Percentiles rank a stretch among this genome's conserved stretches.
Evolutionary conservation across 2,113 vertebrate species (phyloP).

Genomic region (Crypturellus undulatus): DNA sequence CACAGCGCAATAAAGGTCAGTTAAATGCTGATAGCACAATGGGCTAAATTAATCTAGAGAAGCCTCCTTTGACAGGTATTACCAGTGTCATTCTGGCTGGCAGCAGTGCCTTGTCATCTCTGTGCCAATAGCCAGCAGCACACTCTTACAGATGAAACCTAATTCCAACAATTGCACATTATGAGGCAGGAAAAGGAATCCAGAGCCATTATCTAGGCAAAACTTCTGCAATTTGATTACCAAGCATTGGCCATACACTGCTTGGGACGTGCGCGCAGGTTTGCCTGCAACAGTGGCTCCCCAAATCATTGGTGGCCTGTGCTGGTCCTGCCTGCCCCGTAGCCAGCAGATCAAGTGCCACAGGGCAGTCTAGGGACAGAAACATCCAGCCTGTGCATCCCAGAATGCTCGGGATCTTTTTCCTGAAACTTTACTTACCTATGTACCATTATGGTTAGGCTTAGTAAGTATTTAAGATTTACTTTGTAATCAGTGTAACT

Average conservation of each 20-base stretch:
- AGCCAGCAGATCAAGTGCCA: background rate
- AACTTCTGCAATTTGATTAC: background rate
- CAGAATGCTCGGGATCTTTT: background rate
- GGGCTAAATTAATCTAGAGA: background rate
- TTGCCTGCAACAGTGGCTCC: background rate
- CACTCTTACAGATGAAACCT: background rate
- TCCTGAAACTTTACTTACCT: background rate
- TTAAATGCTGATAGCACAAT: background rate
- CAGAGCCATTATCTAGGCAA: background rate
- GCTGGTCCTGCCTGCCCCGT: rapidly evolving
- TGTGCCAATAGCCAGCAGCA: background rate
- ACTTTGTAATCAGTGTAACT: background rate
- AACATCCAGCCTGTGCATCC: background rate
- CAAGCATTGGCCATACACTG: background rate
- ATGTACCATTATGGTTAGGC: background rate
- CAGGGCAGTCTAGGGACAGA: background rate
- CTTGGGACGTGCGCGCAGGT: background rate
- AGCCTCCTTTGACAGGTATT: background rate
- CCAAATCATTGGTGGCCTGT: background rate
- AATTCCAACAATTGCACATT: background rate
- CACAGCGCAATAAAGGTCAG: background rate
- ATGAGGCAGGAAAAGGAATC: background rate
- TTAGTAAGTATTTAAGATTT: background rate
- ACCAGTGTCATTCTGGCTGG: too few species aligned
- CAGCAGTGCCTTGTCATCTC: too few species aligned